These are phyloP conservation scores for Thunnus maccoyii DNA, from an alignment of 2,113 vertebrate species.

Conservation along the genomic window DNA sequence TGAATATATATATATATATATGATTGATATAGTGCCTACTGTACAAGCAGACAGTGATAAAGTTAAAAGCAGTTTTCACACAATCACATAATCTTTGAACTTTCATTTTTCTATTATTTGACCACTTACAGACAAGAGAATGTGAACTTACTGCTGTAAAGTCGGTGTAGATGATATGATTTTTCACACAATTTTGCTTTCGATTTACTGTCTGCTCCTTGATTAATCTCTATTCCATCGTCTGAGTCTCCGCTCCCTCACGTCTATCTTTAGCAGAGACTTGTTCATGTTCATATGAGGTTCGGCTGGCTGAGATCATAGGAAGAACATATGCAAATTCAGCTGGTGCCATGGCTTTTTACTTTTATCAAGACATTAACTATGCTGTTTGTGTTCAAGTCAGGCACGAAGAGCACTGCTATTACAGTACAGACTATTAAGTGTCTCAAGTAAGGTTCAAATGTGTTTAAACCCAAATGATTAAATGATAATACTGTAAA, in stretches of 20 bases:
- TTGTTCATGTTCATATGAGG: constrained; percentile 13
- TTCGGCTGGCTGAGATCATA: constrained; percentile 20
- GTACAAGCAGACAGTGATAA: neutral
- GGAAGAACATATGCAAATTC: constrained; percentile 30
- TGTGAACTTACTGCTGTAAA: neutral
- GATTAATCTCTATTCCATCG: constrained; percentile 6
- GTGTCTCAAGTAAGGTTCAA: neutral
- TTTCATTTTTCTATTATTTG: neutral
- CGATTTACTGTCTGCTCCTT: neutral
- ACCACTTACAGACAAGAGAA: neutral
- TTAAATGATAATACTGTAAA: neutral
- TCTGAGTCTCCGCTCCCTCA: constrained; percentile 7
- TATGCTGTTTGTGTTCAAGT: constrained; percentile 35
- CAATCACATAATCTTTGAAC: too few species aligned
- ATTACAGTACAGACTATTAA: neutral
- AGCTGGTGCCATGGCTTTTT: neutral
- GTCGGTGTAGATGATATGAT: neutral
- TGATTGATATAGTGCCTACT: neutral
- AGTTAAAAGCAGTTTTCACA: too few species aligned
- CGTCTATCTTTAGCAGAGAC: constrained; percentile 34
- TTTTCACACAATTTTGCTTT: neutral
- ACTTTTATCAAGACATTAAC: constrained; percentile 37
- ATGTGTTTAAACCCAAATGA: neutral
- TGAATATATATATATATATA: neutral
- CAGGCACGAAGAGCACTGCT: neutral